Evolutionary conservation across 2,797 vertebrate genomes (phyloP).

Genomic region (Acanthopagrus latus): DNA sequence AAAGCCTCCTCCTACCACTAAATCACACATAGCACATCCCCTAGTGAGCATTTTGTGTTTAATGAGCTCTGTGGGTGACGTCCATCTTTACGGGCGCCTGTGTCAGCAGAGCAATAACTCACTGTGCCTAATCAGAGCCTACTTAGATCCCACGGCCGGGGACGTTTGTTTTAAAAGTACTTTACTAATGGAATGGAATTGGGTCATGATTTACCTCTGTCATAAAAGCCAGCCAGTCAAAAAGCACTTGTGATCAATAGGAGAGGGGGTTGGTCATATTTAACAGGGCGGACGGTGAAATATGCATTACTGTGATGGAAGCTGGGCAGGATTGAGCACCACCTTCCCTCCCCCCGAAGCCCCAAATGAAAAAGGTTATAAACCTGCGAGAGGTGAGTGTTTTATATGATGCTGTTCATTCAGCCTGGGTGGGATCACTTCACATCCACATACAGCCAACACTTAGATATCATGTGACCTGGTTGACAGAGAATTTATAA

Average conservation of each 20-base stretch:
- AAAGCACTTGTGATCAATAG: conserved; percentile 82
- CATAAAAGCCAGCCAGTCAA: conserved; percentile 75
- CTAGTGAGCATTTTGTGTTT: conserved; percentile 53
- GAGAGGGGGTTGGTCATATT: conserved; percentile 71
- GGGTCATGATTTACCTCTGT: conserved; percentile 80
- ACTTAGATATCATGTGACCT: not conserved
- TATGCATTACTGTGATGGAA: conserved; percentile 81
- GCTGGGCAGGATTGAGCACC: conserved; percentile 3
- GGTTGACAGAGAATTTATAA: not conserved
- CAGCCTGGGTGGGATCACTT: not conserved
- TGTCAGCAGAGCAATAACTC: conserved; percentile 75
- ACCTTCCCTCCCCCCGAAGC: not conserved
- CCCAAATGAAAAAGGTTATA: conserved; percentile 38
- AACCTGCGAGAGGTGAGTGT: conserved; percentile 32
- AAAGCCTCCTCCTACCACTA: conserved; percentile 67
- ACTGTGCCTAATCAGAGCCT: conserved; percentile 68
- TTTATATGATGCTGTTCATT: not conserved
- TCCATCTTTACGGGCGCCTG: conserved; percentile 64
- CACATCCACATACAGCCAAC: not conserved
- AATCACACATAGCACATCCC: conserved; percentile 50
- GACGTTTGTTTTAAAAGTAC: conserved; percentile 70
- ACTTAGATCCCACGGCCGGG: conserved; percentile 65
- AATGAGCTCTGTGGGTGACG: conserved; percentile 69
- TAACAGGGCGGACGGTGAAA: conserved; percentile 75
- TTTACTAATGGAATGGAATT: conserved; percentile 83